Evolutionary conservation across 2,888 invertebrate species (phyloP), one percentile per base, ranked within the genome.

Genomic region (Notodonta dromedarius): DNA sequence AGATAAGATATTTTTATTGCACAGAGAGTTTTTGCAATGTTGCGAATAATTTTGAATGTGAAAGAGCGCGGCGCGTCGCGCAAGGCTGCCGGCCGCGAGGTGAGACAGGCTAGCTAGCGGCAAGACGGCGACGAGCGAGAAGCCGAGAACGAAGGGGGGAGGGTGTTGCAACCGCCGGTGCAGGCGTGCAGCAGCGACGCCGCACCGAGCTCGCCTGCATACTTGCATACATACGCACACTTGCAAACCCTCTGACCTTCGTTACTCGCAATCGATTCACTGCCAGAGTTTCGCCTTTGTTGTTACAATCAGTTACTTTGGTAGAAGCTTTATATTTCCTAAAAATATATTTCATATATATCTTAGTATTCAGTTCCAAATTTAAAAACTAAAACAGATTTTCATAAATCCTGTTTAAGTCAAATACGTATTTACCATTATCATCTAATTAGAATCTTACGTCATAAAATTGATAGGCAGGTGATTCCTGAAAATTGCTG

Each of bases 81-180:
- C 92, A 91, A 92, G 92, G 93, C 92, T 92, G 92, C 92, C 93
- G 93, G 93, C 93, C 93, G 93, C 93, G 92, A 93, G 93, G 91
- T 92, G 93, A 93, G 93, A 93, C 93, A 91, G 91, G 93, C 92
- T 88, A 91, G 91, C 92, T 88, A 91, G 91, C 92, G 91, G 92
- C 91, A 91, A 92, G 93, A 91, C 92, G 89, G 88, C 90, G 87
- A 87, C 90, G 93, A 92, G 90, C 87, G 93, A 92, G 92, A 91
- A 91, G 87, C 88, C 89, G 90, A 86, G 90, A 91, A 90, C 82
- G 91, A 91, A 89, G 93, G 91, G 93, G 93, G 92, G 93, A 92
- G 93, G 92, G 93, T 91, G 91, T 91, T 93, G 93, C 93, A 93
- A 92, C 92, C 86, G 84, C 90, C 93, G 91, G 90, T 92, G 93